Evolutionary conservation across 2,797 vertebrate genomes (phyloP).

Genomic region (Melanotaenia maccullochi): DNA sequence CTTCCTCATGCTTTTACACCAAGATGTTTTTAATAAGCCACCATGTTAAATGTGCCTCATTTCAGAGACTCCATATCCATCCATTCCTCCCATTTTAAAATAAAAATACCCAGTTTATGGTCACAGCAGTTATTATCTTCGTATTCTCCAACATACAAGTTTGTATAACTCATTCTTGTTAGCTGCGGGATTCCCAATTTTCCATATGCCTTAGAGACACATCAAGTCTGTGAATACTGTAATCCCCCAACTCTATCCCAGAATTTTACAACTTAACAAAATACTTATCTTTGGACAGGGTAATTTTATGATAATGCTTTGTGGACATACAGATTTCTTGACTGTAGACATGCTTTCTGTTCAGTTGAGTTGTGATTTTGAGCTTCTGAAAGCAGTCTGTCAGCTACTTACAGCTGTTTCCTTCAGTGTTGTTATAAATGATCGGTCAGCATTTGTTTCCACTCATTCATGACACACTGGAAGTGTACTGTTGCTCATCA

Average conservation of each 20-base stretch:
- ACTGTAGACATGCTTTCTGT: not conserved
- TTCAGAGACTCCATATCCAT: constrained; percentile 3
- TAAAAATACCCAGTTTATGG: constrained; percentile 1
- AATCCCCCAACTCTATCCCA: not conserved
- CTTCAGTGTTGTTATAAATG: constrained; percentile 44
- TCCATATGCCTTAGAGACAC: constrained; percentile 60
- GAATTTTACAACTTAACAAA: constrained; percentile 26
- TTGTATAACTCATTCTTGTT: constrained; percentile 41
- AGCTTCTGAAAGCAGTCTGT: constrained; percentile 17
- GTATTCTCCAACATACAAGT: constrained; percentile 26
- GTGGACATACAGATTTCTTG: constrained; percentile 8
- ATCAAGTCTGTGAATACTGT: constrained; percentile 19
- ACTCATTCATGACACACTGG: constrained; percentile 47
- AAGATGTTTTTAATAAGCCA: constrained; percentile 23
- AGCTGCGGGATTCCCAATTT: constrained; percentile 52
- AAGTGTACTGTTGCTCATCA: constrained; percentile 43
- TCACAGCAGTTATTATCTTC: constrained; percentile 59
- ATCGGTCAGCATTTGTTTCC: constrained; percentile 41
- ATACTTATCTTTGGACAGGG: not conserved
- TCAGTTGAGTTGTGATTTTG: constrained; percentile 7
- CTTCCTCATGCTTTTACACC: not conserved
- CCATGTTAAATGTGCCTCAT: constrained; percentile 13
- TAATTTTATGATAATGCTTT: constrained; percentile 38
- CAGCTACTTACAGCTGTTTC: constrained; percentile 27
- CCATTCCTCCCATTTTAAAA: constrained; percentile 1